phyloP scores from a whole-genome alignment of 2,113 vertebrate species.

The Eolophus roseicapilla region DNA sequence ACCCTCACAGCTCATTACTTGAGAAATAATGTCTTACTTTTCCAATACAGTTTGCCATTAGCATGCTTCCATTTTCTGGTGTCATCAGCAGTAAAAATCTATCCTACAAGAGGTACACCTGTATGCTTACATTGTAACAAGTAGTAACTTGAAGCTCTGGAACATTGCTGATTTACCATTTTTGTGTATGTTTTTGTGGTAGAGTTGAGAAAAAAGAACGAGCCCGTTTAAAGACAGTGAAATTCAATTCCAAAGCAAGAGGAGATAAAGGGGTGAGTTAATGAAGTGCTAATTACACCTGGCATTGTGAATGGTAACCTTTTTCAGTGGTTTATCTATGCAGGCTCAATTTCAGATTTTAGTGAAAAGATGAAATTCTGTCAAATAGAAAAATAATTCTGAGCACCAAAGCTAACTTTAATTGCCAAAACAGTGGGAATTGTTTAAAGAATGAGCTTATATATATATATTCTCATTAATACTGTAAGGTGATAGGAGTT shows the following conservation, averaged over 20 bases:
- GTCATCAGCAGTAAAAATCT: background rate
- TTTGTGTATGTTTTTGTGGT: background rate
- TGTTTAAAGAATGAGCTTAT: background rate
- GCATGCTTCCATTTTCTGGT: background rate
- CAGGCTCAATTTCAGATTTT: background rate
- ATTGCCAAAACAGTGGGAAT: background rate
- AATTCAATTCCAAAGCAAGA: slow-evolving; percentile 95
- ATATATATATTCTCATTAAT: background rate
- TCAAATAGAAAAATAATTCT: background rate
- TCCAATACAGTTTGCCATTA: background rate
- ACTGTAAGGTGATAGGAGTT: background rate
- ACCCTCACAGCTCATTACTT: background rate
- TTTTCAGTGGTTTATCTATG: background rate
- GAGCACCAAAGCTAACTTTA: background rate
- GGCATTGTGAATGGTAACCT: background rate
- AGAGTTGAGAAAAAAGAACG: slow-evolving; percentile 98
- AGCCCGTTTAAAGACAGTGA: slow-evolving; percentile 96
- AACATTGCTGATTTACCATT: background rate
- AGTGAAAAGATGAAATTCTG: background rate
- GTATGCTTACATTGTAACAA: background rate
- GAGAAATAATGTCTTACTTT: background rate
- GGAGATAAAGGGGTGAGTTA: slow-evolving; percentile 94
- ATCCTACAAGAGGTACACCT: background rate
- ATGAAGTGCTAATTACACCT: slow-evolving; percentile 31
- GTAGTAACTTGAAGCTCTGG: background rate